Evolutionary conservation across 2,113 vertebrate species (phyloP).

Genomic region (Gobiocypris rarus): DNA sequence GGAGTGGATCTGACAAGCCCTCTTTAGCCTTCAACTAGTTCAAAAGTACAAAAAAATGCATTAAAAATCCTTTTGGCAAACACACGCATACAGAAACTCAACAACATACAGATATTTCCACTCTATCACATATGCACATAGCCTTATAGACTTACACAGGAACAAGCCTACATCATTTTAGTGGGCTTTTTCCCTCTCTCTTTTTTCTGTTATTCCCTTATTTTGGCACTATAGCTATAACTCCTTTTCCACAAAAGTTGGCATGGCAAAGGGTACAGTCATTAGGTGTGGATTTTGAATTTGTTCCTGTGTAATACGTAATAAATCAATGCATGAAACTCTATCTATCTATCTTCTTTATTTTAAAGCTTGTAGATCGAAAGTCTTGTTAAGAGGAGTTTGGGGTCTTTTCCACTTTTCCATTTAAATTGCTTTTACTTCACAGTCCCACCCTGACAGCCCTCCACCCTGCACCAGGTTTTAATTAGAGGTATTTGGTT

Average conservation of each 20-base stretch:
- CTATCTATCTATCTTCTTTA: not conserved
- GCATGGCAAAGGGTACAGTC: not conserved
- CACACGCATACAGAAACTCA: constrained; percentile 41
- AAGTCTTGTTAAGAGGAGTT: not conserved
- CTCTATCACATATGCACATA: not conserved
- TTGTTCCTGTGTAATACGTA: not conserved
- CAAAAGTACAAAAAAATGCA: constrained; percentile 42
- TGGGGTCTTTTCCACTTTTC: not conserved
- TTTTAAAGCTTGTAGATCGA: constrained; percentile 10
- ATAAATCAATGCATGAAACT: constrained; percentile 14
- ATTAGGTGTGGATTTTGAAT: constrained; percentile 1
- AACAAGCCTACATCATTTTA: too few species aligned
- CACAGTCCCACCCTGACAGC: constrained; percentile 33
- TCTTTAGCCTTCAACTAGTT: constrained; percentile 54
- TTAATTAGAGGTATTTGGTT: constrained; percentile 57
- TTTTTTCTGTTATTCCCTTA: constrained; percentile 15
- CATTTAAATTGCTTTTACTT: constrained; percentile 37
- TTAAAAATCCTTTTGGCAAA: constrained; percentile 26
- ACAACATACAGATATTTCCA: constrained; percentile 7
- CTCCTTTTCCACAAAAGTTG: not conserved
- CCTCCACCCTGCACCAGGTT: constrained; percentile 49
- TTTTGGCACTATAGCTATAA: not conserved
- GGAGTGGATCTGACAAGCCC: constrained; percentile 59
- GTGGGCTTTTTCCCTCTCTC: not conserved
- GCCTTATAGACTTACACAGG: not conserved